These are phyloP conservation scores for Danaus melanippus DNA, from an alignment of 1,140 invertebrate species.

Conservation along the genomic window DNA sequence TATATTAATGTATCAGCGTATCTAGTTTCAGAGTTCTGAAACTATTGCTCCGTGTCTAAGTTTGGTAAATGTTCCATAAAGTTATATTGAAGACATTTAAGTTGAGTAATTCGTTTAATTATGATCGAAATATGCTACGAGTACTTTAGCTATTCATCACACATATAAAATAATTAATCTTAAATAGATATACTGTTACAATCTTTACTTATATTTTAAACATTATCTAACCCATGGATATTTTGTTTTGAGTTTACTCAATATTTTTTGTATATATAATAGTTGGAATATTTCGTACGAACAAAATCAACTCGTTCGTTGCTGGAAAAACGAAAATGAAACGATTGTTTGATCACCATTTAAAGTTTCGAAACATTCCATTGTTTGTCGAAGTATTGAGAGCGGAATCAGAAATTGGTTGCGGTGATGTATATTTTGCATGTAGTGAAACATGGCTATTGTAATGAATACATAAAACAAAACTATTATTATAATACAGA, in stretches of 20 bases:
- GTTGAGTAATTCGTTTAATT: conserved; percentile 1
- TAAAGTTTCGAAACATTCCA: conserved; percentile 55
- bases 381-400: conserved; percentile 33
- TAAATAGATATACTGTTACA: no score
- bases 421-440: no score
- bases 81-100: not conserved
- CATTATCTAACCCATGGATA: no score
- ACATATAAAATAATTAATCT: no score
- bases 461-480: not conserved
- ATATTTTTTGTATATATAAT: not conserved
- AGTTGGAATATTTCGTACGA: conserved; percentile 8
- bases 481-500: not conserved
- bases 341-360: conserved; percentile 57
- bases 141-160: no score
- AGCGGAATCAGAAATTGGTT: conserved; percentile 35
- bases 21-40: conserved; percentile 5
- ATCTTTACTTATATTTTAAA: no score
- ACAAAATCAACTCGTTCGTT: conserved; percentile 13
- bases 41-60: conserved; percentile 1
- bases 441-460: not conserved
- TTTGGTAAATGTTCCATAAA: conserved; percentile 3
- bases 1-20: conserved; percentile 5
- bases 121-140: no score
- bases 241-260: no score
- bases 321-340: conserved; percentile 27